phyloP scores from a whole-genome alignment of 1,140 invertebrate genomes.

The Papilio xuthus region DNA sequence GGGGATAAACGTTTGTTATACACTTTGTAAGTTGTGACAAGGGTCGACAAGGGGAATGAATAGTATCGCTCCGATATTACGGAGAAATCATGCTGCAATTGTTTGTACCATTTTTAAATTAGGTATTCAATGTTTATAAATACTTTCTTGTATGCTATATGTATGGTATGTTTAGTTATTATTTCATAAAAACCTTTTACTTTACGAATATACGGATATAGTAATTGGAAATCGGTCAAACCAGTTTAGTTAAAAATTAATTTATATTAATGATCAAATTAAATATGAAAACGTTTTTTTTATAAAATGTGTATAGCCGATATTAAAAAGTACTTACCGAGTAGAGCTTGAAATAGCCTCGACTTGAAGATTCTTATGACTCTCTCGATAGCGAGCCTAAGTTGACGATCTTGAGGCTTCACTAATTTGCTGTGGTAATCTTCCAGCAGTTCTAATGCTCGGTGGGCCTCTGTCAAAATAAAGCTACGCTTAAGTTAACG shows the following conservation, averaged over 20 bases:
- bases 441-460: slow-evolving; percentile 97
- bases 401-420: slow-evolving; percentile 95
- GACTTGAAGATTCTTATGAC: slow-evolving; percentile 99
- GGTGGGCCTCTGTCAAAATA: slow-evolving; percentile 93
- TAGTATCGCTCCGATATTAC: neutral
- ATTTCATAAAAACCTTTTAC: too few relatives aligned
- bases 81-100: neutral
- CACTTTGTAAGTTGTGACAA: slow-evolving; percentile 21
- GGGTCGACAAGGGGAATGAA: slow-evolving; percentile 7
- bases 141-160: neutral
- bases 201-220: too few relatives aligned
- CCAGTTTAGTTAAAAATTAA: too few relatives aligned
- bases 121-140: neutral
- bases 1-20: neutral
- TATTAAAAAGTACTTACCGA: slow-evolving; percentile 88
- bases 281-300: neutral
- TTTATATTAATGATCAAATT: neutral
- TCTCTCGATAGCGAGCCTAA: slow-evolving; percentile 96
- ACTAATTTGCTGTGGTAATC: slow-evolving; percentile 97
- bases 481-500: neutral
- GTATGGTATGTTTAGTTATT: too few relatives aligned
- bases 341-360: slow-evolving; percentile 96
- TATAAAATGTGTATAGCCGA: neutral
- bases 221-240: too few relatives aligned
- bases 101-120: neutral